These are phyloP conservation scores for Paramuricea clavata DNA, from an alignment of 92 coral and sea anemone species.

Conservation along the genomic window DNA sequence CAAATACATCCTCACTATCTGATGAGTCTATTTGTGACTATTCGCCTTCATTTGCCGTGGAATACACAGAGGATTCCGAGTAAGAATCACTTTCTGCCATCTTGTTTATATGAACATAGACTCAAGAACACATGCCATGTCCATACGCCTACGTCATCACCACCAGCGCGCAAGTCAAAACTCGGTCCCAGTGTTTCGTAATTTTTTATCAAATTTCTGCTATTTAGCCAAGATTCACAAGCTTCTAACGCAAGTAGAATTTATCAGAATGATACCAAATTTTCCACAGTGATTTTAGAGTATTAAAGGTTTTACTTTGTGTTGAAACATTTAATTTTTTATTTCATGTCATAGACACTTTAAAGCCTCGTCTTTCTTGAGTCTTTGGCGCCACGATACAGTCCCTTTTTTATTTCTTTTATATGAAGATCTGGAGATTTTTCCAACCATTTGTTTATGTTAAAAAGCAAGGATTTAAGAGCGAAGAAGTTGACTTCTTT, in stretches of 20 bases:
- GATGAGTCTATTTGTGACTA: not conserved
- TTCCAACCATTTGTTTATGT: no score
- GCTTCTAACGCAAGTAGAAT: not conserved
- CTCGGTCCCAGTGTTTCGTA: constrained; percentile 27
- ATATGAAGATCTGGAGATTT: no score
- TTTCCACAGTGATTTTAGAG: constrained; percentile 11
- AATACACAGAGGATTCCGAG: constrained; percentile 1
- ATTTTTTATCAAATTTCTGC: not conserved
- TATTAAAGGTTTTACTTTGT: not conserved
- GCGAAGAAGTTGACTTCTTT: no score
- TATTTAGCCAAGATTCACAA: not conserved
- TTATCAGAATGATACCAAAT: not conserved
- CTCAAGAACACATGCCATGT: not conserved
- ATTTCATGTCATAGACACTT: constrained; percentile 15
- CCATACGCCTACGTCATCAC: constrained; percentile 7
- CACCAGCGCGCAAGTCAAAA: not conserved
- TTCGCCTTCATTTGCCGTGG: constrained; percentile 25
- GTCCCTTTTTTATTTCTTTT: no score
- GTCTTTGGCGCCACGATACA: no score
- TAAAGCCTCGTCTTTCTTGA: no score
- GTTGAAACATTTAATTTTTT: not conserved
- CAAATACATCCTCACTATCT: not conserved
- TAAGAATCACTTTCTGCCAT: not conserved
- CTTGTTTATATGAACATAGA: not conserved
- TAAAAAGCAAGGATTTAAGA: no score